A percentile compares a stretch with the other conserved stretches of the same genome.
These are phyloP conservation scores for Myiagra hebetior DNA, from an alignment of 2,113 vertebrate species.

Conservation along the genomic window DNA sequence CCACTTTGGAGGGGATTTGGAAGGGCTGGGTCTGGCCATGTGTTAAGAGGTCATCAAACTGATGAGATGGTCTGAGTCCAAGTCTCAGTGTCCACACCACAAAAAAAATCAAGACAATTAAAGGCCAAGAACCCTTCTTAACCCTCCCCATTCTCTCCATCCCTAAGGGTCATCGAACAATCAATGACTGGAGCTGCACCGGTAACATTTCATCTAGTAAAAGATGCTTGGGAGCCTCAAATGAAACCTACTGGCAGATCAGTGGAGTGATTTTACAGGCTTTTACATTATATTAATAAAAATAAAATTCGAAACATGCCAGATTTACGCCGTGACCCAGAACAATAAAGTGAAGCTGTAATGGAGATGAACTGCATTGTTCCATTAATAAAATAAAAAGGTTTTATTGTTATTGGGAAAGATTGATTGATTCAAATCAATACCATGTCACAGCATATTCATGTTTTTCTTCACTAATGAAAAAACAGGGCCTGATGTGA, in stretches of 20 bases:
- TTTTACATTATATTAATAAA: conserved; percentile 52
- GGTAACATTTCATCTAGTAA: conserved; percentile 25
- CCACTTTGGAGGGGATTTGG: background rate
- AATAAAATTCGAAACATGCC: conserved; percentile 23
- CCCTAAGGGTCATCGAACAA: background rate
- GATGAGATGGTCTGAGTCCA: background rate
- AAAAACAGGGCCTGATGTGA: conserved; percentile 35
- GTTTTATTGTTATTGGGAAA: conserved; percentile 62
- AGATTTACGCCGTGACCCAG: conserved; percentile 30
- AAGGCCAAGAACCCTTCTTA: background rate
- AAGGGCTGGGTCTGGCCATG: background rate
- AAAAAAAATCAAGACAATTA: background rate
- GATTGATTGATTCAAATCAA: conserved; percentile 63
- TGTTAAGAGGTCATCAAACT: background rate
- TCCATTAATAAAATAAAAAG: conserved; percentile 70
- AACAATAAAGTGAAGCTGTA: conserved; percentile 47
- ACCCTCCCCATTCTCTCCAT: background rate
- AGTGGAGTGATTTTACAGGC: conserved; percentile 2
- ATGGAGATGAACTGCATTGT: conserved; percentile 37
- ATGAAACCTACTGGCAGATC: background rate
- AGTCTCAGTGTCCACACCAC: background rate
- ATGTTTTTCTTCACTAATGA: conserved; percentile 49
- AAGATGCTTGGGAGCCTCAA: background rate
- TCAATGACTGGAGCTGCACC: background rate
- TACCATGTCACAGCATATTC: conserved; percentile 50